Evolutionary conservation across 2,113 vertebrate species (phyloP).

Genomic region (Labrus mixtus): DNA sequence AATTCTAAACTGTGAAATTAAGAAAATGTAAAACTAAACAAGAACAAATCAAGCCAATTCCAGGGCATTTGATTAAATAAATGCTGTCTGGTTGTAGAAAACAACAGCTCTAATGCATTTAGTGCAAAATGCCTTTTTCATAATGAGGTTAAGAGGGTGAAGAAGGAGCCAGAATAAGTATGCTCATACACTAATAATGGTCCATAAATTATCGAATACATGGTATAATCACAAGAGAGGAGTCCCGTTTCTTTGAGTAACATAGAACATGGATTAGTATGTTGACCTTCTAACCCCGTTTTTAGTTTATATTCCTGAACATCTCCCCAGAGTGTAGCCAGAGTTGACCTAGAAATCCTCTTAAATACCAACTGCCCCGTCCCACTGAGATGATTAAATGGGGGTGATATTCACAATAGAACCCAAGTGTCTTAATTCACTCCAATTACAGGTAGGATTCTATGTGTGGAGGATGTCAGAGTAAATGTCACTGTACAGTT

Average conservation of each 20-base stretch:
- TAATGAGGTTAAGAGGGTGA: not conserved
- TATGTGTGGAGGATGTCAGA: conserved; percentile 50
- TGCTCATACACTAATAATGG: not conserved
- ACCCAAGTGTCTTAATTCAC: conserved; percentile 64
- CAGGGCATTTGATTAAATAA: no score
- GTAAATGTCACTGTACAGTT: conserved; percentile 71
- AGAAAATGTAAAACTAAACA: no score
- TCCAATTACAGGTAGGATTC: conserved; percentile 67
- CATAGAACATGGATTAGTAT: not conserved
- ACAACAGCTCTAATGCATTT: no score
- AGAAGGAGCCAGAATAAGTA: not conserved
- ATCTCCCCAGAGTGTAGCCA: conserved; percentile 18
- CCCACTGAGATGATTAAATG: conserved; percentile 45
- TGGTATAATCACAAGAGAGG: not conserved
- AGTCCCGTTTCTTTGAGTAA: conserved; percentile 6
- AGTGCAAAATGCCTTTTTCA: no score
- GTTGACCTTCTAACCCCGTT: conserved; percentile 35
- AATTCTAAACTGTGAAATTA: no score
- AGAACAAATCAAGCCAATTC: no score
- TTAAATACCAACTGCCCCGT: conserved; percentile 61
- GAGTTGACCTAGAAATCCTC: conserved; percentile 48
- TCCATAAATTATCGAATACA: not conserved
- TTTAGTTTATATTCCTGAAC: conserved; percentile 37
- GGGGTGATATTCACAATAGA: conserved; percentile 52
- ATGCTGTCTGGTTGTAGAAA: no score